Base-by-base conservation (phyloP, 2,888 invertebrate genomes). In the Mythimna albipuncta region DNA sequence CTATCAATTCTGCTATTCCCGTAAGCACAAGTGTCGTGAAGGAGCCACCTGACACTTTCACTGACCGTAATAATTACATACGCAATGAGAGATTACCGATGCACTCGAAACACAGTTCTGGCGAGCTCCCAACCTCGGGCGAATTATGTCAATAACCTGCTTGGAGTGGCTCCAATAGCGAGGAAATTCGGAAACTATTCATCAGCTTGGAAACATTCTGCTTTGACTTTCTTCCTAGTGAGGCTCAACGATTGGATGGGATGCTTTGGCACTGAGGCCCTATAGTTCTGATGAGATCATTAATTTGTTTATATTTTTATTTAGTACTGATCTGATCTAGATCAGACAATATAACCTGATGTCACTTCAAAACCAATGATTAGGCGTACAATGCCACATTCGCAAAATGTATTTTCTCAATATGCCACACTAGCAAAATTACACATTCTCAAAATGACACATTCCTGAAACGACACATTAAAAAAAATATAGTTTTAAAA, bases 61-160 rank as follows among this genome's bases (percentile, higher is more conserved):
- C 68, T 79, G 70, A 61, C 50, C 69, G 41, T 44, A 66, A 58
- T 69, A 58, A 70, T 83, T 68, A 75, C 50, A 21, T 61, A 61
- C 44, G 59, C 68, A 71, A 63, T 79, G 82, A 86, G 61, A 78
- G 64, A 86, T 84, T 69, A 78, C 58, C 64, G 58, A 66, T 87
- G 84, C 77, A 77, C 57, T 74, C 64, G 70, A 69, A 73, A 84
- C 87, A 84, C 76, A 68, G 67, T 62, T 58, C 87, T 87, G 87
- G 87, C 87, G 63, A 47, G 21, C 69, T 68, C 71, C 87, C 87
- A 87, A 75, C 72, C 64, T 67, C 54, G 64, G 55, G 71, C 52
- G 64, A 86, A 81, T 81, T 88, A 88, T 88, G 88, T 87, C 87
- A 87, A 87, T 87, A 87, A 86, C 87, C 87, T 79, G 84, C 69